These are phyloP conservation scores for Condylostylus longicornis DNA, from an alignment of 1,140 invertebrate genomes.

Conservation along the genomic window DNA sequence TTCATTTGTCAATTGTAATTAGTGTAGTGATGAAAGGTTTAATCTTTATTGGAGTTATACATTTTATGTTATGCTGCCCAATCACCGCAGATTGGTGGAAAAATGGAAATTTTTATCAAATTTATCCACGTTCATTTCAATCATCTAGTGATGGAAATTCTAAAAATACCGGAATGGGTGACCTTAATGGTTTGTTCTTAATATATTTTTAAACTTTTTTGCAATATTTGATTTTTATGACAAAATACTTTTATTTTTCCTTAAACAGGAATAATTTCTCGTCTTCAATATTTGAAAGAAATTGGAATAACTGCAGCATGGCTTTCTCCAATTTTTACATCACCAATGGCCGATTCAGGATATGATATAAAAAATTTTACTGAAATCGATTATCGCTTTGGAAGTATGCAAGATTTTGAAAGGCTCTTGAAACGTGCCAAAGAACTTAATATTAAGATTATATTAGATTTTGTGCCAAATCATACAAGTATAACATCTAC, in stretches of 20 bases:
- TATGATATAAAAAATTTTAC: constrained; percentile 57
- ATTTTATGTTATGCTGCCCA: too few species aligned
- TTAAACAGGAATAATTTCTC: background rate
- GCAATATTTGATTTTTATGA: background rate
- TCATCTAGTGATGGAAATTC: too few species aligned
- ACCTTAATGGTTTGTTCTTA: constrained; percentile 3
- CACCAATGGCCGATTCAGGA: constrained; percentile 49
- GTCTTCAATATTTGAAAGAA: constrained; percentile 36
- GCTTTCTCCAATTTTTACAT: constrained; percentile 55
- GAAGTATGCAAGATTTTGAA: constrained; percentile 56
- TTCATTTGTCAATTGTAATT: too few species aligned
- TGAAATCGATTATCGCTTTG: constrained; percentile 51
- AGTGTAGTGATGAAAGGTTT: too few species aligned
- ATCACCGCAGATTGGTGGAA: constrained; percentile 59
- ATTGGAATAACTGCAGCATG: constrained; percentile 43
- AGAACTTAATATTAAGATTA: constrained; percentile 19
- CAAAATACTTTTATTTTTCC: background rate
- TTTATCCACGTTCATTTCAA: constrained; percentile 60
- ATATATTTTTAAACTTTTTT: background rate
- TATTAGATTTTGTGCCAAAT: constrained; percentile 42
- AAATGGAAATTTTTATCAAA: constrained; percentile 50
- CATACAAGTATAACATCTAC: constrained; percentile 52
- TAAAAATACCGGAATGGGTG: constrained; percentile 1
- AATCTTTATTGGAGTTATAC: too few species aligned
- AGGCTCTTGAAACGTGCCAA: constrained; percentile 43